These are phyloP conservation scores for Furnarius figulus DNA, from an alignment of 2,113 vertebrate species.

Conservation along the genomic window DNA sequence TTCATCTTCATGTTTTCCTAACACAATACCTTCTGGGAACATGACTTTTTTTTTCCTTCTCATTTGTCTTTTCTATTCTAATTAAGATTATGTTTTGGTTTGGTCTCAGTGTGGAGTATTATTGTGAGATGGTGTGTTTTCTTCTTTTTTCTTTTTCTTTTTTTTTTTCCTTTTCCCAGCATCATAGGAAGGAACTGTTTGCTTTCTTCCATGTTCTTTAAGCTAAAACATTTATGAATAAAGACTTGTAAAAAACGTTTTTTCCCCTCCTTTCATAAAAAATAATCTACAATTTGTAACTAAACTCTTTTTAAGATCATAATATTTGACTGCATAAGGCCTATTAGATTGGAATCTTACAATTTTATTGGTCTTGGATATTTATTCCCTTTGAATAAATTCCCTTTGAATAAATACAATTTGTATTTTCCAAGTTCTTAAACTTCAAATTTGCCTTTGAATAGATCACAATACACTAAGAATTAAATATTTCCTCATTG, in stretches of 20 bases:
- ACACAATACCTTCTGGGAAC: not conserved
- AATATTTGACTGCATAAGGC: not conserved
- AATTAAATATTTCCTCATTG: not conserved
- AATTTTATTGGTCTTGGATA: not conserved
- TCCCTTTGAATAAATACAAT: not conserved
- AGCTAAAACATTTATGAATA: not conserved
- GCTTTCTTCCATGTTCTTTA: not conserved
- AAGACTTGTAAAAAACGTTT: not conserved
- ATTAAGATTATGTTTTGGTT: not conserved
- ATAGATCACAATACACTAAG: not conserved
- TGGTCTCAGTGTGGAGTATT: rapidly evolving
- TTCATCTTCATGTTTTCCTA: not conserved
- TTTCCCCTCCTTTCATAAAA: not conserved
- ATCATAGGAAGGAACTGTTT: not conserved
- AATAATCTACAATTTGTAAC: not conserved
- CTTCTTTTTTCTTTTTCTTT: not conserved
- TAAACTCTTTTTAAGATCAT: not conserved
- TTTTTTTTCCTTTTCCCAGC: not conserved
- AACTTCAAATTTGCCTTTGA: not conserved
- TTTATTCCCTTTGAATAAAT: rapidly evolving
- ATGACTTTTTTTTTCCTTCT: too few species aligned
- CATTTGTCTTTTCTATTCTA: not conserved
- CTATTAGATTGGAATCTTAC: not conserved
- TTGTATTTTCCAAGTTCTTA: rapidly evolving
- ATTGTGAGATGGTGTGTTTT: not conserved